A percentile compares a stretch with the other conserved stretches of the same genome.
Evolutionary conservation across 37 sponge, comb jelly and placozoan genomes (phyloP).

Genomic region (Ephydatia muelleri): DNA sequence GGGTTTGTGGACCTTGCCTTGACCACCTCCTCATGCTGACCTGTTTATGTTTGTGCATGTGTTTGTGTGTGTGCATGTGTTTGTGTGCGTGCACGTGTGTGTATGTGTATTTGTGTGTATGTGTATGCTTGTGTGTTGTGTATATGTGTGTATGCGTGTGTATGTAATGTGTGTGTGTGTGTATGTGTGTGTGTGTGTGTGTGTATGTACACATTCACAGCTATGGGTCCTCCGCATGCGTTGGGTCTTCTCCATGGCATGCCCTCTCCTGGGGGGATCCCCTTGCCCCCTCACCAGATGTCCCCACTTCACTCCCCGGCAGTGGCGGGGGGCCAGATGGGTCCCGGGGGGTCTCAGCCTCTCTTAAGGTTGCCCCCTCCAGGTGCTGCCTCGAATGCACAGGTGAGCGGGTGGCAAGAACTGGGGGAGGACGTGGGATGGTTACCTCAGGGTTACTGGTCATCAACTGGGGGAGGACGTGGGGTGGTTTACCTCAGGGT

Average conservation of each 20-base stretch:
- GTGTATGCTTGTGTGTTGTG: conserved; percentile 40
- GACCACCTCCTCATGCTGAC: not conserved
- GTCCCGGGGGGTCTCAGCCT: not conserved
- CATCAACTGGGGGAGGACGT: too few species aligned
- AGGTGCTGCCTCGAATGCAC: not conserved
- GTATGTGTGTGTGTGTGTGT: conserved; percentile 40
- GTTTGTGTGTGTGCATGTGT: not conserved
- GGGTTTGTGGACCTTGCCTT: not conserved
- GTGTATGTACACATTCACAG: conserved; percentile 7
- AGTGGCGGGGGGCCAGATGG: not conserved
- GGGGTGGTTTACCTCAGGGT: too few species aligned
- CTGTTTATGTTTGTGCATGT: not conserved
- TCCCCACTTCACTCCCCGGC: not conserved
- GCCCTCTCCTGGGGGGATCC: not conserved
- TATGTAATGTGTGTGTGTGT: conserved; percentile 38
- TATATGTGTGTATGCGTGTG: conserved; percentile 39
- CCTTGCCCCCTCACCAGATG: conserved; percentile 8
- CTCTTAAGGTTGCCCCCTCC: not conserved
- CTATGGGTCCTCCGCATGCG: not conserved
- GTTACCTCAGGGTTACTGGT: too few species aligned
- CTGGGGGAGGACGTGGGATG: conserved; percentile 1
- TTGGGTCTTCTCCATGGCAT: not conserved
- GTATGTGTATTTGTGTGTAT: conserved; percentile 25
- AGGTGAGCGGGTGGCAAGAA: not conserved
- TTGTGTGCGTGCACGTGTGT: conserved; percentile 17